Conservation (phyloP, 2,888 invertebrate species). For the Dryococelus australis region DNA sequence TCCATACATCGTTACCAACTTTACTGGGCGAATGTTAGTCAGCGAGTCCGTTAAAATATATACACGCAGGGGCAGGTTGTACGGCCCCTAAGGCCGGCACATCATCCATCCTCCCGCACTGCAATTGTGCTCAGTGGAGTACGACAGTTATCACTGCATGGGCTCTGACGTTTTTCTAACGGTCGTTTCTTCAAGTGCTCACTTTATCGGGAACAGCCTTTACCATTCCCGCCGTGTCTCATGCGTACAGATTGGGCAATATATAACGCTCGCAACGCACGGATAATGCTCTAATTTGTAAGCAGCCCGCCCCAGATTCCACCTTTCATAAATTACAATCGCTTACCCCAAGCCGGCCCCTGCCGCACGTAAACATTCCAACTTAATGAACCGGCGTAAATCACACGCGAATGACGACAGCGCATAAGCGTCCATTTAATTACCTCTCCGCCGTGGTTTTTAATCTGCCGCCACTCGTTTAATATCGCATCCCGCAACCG, state of each 20-base stretch:
- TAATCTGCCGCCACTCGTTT: neutral
- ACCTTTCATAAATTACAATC: neutral
- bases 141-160: no score
- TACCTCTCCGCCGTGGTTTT: neutral
- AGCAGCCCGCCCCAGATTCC: neutral
- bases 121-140: no score
- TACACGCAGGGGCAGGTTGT: no score
- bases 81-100: no score
- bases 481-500: neutral
- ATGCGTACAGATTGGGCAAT: neutral
- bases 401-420: neutral
- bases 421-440: neutral
- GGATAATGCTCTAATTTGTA: conserved; percentile 11
- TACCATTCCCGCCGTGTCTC: neutral
- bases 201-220: no score
- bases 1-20: no score
- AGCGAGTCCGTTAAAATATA: no score
- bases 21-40: no score
- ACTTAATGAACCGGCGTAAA: neutral
- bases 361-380: neutral
- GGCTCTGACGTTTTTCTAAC: no score
- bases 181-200: no score
- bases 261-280: neutral
- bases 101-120: no score
- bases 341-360: neutral